Conservation (phyloP, 2,113 vertebrate species). For the Ochotona curzoniae region DNA sequence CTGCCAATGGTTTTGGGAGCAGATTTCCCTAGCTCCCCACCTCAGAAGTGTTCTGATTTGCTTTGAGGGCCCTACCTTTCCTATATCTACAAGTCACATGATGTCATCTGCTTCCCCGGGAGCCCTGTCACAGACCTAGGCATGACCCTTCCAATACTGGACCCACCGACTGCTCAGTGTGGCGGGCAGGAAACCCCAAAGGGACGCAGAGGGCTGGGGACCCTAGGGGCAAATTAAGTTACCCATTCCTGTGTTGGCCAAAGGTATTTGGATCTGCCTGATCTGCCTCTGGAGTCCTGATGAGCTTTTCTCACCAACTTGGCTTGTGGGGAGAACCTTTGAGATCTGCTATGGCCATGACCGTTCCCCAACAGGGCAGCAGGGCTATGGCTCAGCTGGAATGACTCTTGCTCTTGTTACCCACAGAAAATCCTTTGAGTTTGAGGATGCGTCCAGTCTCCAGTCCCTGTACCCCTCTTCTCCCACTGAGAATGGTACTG, state of each 20-base stretch:
- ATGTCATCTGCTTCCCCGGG: neutral
- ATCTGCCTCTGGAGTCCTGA: neutral
- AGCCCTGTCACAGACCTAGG: neutral
- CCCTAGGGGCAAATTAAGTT: too few species aligned
- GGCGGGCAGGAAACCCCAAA: too few species aligned
- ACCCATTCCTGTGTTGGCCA: too few species aligned
- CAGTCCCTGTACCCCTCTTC: conserved; percentile 93
- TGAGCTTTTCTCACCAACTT: neutral
- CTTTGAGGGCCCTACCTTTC: conserved; percentile 24
- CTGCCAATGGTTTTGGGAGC: neutral
- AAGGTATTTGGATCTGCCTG: neutral
- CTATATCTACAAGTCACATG: neutral
- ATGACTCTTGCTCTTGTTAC: conserved; percentile 72
- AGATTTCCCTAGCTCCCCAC: neutral
- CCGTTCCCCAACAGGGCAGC: neutral
- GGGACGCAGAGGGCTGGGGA: too few species aligned
- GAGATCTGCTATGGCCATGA: neutral
- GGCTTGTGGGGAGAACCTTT: neutral
- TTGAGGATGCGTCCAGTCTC: conserved; percentile 93
- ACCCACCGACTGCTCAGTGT: neutral
- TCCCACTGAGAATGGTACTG: conserved; percentile 95
- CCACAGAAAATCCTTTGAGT: conserved; percentile 95
- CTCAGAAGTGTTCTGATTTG: neutral
- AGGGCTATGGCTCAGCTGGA: neutral
- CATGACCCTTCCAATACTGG: neutral